These are phyloP conservation scores for Omphaloscelis lunosa DNA, from an alignment of 2,888 invertebrate genomes.

Conservation along the genomic window DNA sequence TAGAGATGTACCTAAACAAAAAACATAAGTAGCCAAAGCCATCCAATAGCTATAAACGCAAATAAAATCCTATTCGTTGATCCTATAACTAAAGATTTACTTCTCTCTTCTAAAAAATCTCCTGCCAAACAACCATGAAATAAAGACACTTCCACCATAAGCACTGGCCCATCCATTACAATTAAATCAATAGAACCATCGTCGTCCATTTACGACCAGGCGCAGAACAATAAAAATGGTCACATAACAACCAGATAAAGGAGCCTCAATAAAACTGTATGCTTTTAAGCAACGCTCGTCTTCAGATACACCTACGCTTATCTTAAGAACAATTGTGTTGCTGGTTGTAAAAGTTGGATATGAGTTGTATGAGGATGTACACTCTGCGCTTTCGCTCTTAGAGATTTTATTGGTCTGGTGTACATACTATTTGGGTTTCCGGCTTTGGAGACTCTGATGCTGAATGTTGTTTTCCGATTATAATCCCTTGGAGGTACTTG, in stretches of 20 bases:
- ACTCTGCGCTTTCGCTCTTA: slow-evolving; percentile 8
- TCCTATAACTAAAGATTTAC: too few species aligned
- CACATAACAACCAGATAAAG: slow-evolving; percentile 60
- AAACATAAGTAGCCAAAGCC: too few species aligned
- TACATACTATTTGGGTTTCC: not conserved
- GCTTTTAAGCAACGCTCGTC: slow-evolving; percentile 56
- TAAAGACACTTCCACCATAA: slow-evolving; percentile 17
- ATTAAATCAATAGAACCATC: slow-evolving; percentile 54
- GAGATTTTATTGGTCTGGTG: not conserved
- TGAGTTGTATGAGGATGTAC: slow-evolving; percentile 19
- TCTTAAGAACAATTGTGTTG: slow-evolving; percentile 53
- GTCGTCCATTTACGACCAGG: slow-evolving; percentile 52
- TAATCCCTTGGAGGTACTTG: not conserved
- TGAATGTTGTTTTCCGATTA: not conserved
- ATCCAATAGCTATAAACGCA: not conserved
- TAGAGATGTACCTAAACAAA: too few species aligned
- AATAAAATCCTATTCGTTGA: too few species aligned
- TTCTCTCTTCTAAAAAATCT: too few species aligned
- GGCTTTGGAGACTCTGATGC: not conserved
- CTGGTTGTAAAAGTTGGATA: slow-evolving; percentile 40
- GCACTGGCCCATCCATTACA: slow-evolving; percentile 35
- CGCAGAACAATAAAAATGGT: slow-evolving; percentile 52
- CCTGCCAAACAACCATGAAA: not conserved
- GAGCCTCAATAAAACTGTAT: slow-evolving; percentile 55
- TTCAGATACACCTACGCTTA: slow-evolving; percentile 41